Evolutionary conservation across 2,113 vertebrate species (phyloP).

Genomic region (Hemiscyllium ocellatum): DNA sequence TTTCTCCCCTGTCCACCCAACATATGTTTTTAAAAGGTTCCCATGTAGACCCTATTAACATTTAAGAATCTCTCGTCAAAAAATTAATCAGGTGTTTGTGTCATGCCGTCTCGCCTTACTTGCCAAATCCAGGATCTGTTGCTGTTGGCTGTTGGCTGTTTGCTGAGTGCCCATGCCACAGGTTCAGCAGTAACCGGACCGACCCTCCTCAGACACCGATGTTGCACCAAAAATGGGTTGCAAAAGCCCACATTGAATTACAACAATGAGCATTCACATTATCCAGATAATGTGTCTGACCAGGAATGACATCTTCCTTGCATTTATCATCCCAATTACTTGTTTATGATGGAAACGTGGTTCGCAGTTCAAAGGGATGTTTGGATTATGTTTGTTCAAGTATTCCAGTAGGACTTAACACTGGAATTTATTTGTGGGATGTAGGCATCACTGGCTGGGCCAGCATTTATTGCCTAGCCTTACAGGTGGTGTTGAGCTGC

Average conservation of each 20-base stretch:
- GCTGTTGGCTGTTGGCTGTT: neutral
- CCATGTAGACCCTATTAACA: neutral
- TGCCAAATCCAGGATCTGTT: neutral
- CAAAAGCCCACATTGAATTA: neutral
- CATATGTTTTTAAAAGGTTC: neutral
- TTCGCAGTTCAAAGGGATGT: neutral
- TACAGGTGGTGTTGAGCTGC: too few species aligned
- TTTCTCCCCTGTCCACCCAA: neutral
- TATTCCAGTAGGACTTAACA: conserved; percentile 1
- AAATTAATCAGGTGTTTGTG: neutral
- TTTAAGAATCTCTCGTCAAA: neutral
- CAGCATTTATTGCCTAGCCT: too few species aligned
- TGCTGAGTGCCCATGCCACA: neutral
- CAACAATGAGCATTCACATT: neutral
- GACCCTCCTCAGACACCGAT: too few species aligned
- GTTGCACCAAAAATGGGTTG: neutral
- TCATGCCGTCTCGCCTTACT: neutral
- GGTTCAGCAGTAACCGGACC: neutral
- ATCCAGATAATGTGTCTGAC: neutral
- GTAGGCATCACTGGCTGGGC: too few species aligned
- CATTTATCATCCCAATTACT: neutral
- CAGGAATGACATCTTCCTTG: neutral
- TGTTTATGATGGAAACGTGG: neutral
- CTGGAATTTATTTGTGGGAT: neutral
- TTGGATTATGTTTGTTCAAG: neutral